These are phyloP conservation scores for Corythaixoides concolor DNA, from an alignment of 2,113 vertebrate genomes.

Conservation along the genomic window DNA sequence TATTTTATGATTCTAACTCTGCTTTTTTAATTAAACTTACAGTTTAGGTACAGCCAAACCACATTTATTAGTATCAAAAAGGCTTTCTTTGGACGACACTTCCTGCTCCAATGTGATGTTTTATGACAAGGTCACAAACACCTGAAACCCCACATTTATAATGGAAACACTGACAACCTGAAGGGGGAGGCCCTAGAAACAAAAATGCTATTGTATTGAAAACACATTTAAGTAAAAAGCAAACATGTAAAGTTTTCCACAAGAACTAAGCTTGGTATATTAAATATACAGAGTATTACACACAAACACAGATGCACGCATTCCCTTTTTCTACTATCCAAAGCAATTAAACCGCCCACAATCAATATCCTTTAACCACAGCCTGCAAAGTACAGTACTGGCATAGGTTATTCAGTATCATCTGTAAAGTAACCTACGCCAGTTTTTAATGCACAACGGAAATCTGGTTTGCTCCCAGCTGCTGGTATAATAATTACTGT, in stretches of 20 bases:
- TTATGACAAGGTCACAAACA: neutral
- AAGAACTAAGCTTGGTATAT: neutral
- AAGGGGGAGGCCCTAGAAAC: neutral
- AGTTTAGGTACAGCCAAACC: constrained; percentile 12
- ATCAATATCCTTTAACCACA: constrained; percentile 74
- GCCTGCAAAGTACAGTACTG: constrained; percentile 76
- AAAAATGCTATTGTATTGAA: neutral
- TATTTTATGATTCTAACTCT: neutral
- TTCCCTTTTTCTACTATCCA: constrained; percentile 43
- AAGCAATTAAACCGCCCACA: constrained; percentile 70
- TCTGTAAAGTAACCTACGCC: constrained; percentile 88
- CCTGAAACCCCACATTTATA: neutral
- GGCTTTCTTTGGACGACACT: neutral
- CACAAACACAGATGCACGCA: constrained; percentile 29
- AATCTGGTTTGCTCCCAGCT: constrained; percentile 92
- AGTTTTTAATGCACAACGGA: constrained; percentile 91
- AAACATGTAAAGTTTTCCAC: neutral
- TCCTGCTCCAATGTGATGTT: neutral
- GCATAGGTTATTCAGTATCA: constrained; percentile 80
- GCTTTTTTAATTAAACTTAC: neutral
- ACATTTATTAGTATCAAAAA: neutral
- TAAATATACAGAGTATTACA: neutral
- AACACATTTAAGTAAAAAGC: neutral
- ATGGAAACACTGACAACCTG: neutral
- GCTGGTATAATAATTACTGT: constrained; percentile 93